A percentile compares a stretch with the other conserved stretches of the same genome.
phyloP scores from a whole-genome alignment of 2,113 vertebrate genomes.

The Phoenicopterus ruber region DNA sequence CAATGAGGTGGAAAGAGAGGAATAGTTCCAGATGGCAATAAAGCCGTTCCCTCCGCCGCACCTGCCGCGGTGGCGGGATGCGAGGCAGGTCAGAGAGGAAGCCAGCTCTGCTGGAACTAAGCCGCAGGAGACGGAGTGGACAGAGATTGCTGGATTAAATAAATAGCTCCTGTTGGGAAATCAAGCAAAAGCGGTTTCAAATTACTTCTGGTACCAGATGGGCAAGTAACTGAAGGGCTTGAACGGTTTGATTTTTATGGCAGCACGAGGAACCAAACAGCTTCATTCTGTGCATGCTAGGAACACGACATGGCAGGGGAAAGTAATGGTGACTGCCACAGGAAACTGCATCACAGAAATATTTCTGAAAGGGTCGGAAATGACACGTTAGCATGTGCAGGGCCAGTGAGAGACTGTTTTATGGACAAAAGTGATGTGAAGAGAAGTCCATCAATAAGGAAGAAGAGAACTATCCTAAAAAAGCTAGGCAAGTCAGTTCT shows the following conservation, averaged over 20 bases:
- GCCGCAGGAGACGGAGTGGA: neutral
- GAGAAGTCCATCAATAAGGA: neutral
- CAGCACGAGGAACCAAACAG: neutral
- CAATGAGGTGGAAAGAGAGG: neutral
- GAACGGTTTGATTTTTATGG: neutral
- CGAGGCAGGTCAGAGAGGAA: neutral
- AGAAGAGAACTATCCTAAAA: neutral
- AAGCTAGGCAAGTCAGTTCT: neutral
- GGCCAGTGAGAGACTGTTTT: neutral
- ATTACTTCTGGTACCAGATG: neutral
- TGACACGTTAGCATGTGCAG: neutral
- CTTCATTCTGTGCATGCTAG: neutral
- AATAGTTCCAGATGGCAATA: constrained; percentile 32
- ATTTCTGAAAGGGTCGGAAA: neutral
- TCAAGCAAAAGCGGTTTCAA: neutral
- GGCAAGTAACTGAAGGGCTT: neutral
- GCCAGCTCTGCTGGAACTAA: neutral
- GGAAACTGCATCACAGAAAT: neutral
- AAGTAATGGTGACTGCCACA: neutral
- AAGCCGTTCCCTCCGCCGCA: neutral
- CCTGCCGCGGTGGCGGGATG: neutral
- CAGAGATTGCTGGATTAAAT: neutral
- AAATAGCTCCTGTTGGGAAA: neutral
- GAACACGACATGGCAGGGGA: neutral
- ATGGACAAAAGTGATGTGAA: neutral